These are phyloP conservation scores for Labroides dimidiatus DNA, from an alignment of 2,797 vertebrate species.

Conservation along the genomic window DNA sequence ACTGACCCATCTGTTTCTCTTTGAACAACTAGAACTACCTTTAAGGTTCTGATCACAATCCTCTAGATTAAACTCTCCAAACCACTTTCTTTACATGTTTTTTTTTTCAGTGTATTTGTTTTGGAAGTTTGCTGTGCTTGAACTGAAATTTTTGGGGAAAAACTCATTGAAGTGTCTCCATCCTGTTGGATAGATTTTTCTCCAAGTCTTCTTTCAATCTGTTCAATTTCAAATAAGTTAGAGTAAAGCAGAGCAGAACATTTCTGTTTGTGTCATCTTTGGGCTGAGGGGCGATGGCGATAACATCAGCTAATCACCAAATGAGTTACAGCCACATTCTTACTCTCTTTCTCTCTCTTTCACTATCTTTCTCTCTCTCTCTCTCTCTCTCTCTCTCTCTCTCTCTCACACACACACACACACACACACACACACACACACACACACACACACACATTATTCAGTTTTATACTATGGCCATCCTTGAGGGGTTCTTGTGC, in stretches of 20 bases:
- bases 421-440: not conserved
- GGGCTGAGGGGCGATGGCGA: conserved; percentile 1
- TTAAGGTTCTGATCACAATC: too few relatives aligned
- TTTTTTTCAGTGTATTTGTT: not conserved
- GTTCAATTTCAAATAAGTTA: not conserved
- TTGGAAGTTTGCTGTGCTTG: not conserved
- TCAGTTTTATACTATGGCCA: conserved; percentile 3
- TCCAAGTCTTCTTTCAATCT: conserved; percentile 8
- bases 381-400: not conserved
- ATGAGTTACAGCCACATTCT: conserved; percentile 2
- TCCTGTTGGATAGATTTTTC: conserved; percentile 3
- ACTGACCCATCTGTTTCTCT: too few relatives aligned
- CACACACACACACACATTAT: not conserved
- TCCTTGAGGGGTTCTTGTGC: conserved; percentile 22
- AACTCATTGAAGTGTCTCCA: too few relatives aligned
- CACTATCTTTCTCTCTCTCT: not conserved
- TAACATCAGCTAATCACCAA: conserved; percentile 23
- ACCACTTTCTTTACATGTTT: too few relatives aligned
- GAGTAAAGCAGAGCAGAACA: not conserved
- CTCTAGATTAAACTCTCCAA: too few relatives aligned
- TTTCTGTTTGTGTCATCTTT: conserved; percentile 7
- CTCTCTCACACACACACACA: not conserved
- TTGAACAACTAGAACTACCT: too few relatives aligned
- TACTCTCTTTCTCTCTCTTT: not conserved
- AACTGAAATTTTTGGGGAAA: too few relatives aligned